Percentiles rank a stretch among this genome's conserved stretches.
These are phyloP conservation scores for Corvus hawaiiensis DNA, from an alignment of 2,113 vertebrate species.

Conservation along the genomic window DNA sequence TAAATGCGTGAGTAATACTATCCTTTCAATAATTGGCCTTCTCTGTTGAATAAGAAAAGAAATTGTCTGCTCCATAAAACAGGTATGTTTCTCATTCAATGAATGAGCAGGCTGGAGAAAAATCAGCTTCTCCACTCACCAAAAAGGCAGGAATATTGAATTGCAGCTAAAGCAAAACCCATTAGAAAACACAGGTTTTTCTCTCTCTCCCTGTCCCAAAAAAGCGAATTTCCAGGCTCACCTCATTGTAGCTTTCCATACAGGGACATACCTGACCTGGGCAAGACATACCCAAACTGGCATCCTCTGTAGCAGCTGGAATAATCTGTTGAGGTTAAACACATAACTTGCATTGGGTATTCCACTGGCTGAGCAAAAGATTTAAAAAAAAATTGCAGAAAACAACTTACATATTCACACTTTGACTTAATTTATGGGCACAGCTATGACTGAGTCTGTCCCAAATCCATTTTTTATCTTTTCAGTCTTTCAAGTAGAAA, in stretches of 20 bases:
- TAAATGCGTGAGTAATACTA: constrained; percentile 29
- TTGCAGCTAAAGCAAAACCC: background rate
- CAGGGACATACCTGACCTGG: background rate
- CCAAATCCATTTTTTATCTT: background rate
- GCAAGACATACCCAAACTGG: background rate
- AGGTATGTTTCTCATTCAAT: constrained; percentile 3
- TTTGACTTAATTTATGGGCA: background rate
- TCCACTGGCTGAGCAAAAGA: background rate
- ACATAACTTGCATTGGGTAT: background rate
- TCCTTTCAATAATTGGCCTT: constrained; percentile 34
- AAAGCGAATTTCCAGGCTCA: background rate
- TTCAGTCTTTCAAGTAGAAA: background rate
- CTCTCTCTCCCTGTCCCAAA: background rate
- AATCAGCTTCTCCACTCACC: background rate
- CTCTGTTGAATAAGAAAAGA: constrained; percentile 24
- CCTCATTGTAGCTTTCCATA: background rate
- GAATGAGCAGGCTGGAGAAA: background rate
- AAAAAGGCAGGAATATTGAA: background rate
- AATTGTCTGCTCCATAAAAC: background rate
- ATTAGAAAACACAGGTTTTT: background rate
- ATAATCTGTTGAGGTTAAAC: background rate
- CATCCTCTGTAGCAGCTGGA: background rate
- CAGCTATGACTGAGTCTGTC: background rate
- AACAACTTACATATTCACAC: background rate
- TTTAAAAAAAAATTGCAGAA: background rate